phyloP scores from a whole-genome alignment of 2,888 invertebrate genomes.

The Pemphredon lugubris region DNA sequence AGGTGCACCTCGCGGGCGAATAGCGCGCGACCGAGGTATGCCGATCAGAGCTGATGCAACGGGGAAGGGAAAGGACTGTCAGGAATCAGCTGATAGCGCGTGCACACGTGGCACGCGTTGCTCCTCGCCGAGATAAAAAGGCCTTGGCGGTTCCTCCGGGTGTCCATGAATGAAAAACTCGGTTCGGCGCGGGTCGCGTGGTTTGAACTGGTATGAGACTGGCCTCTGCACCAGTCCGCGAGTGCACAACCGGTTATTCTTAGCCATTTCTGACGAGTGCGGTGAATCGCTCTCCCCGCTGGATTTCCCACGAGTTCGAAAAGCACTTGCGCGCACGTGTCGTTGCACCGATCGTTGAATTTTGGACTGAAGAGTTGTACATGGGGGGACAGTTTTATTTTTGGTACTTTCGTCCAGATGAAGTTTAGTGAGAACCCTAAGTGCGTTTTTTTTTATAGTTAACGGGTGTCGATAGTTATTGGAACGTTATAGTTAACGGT shows the following conservation, averaged over 20 bases:
- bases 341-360: no score
- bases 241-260: conserved; percentile 45
- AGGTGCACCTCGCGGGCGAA: no score
- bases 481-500: no score
- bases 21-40: no score
- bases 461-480: no score
- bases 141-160: background rate
- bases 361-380: no score
- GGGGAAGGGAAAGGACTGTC: background rate
- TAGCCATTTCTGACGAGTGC: conserved; percentile 3
- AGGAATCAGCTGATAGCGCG: conserved; percentile 39
- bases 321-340: conserved; percentile 10
- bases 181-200: background rate
- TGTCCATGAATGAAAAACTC: conserved; percentile 55
- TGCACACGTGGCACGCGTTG: conserved; percentile 10
- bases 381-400: no score
- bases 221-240: conserved; percentile 15
- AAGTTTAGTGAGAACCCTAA: no score
- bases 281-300: conserved; percentile 36
- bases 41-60: background rate
- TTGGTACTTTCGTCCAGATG: no score
- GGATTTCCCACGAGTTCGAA: conserved; percentile 8
- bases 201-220: background rate
- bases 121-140: background rate
- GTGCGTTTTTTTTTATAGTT: background rate